Base-by-base conservation (phyloP, 92 coral and sea anemone species). In the Plumapathes pennacea region DNA sequence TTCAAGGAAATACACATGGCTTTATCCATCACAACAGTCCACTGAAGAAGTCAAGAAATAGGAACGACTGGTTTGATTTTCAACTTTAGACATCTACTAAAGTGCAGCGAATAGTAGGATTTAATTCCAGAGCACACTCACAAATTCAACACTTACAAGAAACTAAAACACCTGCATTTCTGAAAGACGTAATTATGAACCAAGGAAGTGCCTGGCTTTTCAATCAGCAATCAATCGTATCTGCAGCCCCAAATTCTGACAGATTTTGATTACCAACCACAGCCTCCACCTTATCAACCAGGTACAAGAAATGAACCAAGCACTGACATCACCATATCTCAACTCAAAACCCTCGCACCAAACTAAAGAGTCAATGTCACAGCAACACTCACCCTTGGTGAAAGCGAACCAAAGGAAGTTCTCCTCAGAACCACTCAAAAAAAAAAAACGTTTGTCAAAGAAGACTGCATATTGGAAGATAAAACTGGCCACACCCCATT, bases 211-310 rank as follows among this genome's bases (percentile, higher is more conserved):
- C 50, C 19, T 13, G 57, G 46, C 50, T 65, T 25, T 42, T 52
- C 46, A 50, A 65, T 65, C 44, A 65, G 44, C 73, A 39, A 43
- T 52, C 62, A 32, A 32, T 15, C 53, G 46, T 37, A 9, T 50
- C 29, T 32, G 54, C 54, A 14, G 73, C 73, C 31, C 53, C 62
- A 51, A 66, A 66, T 41, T 47, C 48, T 38, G 73, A 52, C 48
- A 55, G 38, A 37, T 31, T 66, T 66, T 43, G 34, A 17, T 21
- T 66, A 51, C 22, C 34, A 50, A 34, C 62, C 52, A 53, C 33
- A 53, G 46, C 44, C 25, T 18, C 48, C 39, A 27, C 63, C 74
- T 6, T 28, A n/a, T n/a, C n/a, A 4, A 26, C 62, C 38, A 67
- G 54, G 21, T 53, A 38, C 60, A 32, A 32, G 6, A 24, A 33